These are phyloP conservation scores for Lamellibrachia columna DNA, from an alignment of 2,888 invertebrate genomes.

Conservation along the genomic window DNA sequence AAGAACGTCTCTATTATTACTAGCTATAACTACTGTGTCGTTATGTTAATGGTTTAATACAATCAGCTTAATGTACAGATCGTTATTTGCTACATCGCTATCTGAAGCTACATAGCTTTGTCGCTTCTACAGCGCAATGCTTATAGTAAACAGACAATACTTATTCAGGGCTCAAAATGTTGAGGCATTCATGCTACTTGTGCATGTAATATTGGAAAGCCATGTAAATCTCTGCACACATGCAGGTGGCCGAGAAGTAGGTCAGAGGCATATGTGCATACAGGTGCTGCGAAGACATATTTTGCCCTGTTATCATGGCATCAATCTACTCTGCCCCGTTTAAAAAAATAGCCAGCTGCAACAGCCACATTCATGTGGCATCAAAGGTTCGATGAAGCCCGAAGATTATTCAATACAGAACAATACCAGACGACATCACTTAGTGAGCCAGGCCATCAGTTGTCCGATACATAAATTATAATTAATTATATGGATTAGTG, in stretches of 20 bases:
- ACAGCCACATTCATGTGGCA: too few relatives aligned
- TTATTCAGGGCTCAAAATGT: too few relatives aligned
- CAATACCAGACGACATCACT: neutral
- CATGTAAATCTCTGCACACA: neutral
- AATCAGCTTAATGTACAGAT: too few relatives aligned
- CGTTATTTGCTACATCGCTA: too few relatives aligned
- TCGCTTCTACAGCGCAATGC: too few relatives aligned
- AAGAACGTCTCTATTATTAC: too few relatives aligned
- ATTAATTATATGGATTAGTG: neutral
- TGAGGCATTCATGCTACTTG: neutral
- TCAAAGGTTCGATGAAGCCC: too few relatives aligned
- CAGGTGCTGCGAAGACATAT: neutral
- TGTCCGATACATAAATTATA: neutral
- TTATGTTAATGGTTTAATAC: too few relatives aligned
- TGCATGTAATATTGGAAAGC: neutral
- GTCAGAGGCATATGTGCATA: neutral
- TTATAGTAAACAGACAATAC: too few relatives aligned
- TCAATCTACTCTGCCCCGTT: neutral
- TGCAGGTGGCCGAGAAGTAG: neutral
- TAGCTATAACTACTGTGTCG: too few relatives aligned
- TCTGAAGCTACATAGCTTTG: too few relatives aligned
- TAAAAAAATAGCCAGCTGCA: neutral
- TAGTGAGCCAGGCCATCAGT: neutral
- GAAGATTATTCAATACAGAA: neutral
- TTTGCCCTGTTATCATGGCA: neutral